These are phyloP conservation scores for Chaetoderma sp. DNA, from an alignment of 2,888 invertebrate species.

Conservation along the genomic window DNA sequence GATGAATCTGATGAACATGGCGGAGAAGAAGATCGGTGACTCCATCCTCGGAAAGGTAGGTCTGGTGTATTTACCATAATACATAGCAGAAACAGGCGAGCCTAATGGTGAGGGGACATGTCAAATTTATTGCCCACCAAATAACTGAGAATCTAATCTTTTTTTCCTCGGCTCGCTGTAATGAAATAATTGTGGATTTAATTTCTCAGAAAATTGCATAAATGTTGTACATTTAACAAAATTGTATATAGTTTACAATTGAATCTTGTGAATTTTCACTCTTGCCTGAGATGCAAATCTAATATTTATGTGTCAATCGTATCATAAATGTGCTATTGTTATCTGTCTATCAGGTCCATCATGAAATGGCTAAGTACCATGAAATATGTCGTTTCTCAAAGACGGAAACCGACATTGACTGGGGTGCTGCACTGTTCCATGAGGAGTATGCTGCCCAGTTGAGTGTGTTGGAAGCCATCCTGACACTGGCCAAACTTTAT, in stretches of 20 bases:
- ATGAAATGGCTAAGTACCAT: slow-evolving; percentile 74
- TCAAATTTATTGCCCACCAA: too few relatives aligned
- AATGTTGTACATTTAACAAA: too few relatives aligned
- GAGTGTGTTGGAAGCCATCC: slow-evolving; percentile 72
- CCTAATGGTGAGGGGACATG: background rate
- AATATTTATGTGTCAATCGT: too few relatives aligned
- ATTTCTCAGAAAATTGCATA: too few relatives aligned
- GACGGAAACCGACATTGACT: slow-evolving; percentile 68
- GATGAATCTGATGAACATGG: slow-evolving; percentile 63
- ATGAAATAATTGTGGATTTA: too few relatives aligned
- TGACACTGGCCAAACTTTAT: slow-evolving; percentile 71
- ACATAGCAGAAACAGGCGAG: too few relatives aligned
- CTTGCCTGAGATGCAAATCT: too few relatives aligned
- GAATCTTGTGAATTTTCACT: too few relatives aligned
- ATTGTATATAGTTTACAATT: too few relatives aligned
- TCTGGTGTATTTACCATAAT: background rate
- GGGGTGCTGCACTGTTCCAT: slow-evolving; percentile 72
- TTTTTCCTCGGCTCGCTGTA: too few relatives aligned
- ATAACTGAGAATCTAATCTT: too few relatives aligned
- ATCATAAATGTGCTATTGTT: background rate
- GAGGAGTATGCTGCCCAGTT: slow-evolving; percentile 72
- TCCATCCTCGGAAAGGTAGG: slow-evolving; percentile 71
- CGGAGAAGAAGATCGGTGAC: slow-evolving; percentile 57
- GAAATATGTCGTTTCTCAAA: slow-evolving; percentile 72
- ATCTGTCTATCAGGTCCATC: slow-evolving; percentile 69